These are phyloP conservation scores for Leptosomus discolor DNA, from an alignment of 2,113 vertebrate species.

Conservation along the genomic window DNA sequence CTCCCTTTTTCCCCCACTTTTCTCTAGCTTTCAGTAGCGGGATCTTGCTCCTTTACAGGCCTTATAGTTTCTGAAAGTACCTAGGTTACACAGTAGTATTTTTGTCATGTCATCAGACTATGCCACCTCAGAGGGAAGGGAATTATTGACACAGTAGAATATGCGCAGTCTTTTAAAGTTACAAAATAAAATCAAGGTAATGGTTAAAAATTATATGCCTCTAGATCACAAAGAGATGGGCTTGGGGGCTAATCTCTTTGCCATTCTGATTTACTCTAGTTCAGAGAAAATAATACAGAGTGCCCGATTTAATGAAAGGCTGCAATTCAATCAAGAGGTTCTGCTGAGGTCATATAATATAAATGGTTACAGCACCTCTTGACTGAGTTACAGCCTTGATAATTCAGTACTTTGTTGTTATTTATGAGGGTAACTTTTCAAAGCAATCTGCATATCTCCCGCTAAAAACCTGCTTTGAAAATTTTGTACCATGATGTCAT, in stretches of 20 bases:
- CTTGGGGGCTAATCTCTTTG: constrained; percentile 58
- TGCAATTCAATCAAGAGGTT: constrained; percentile 71
- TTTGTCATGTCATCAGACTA: constrained; percentile 19
- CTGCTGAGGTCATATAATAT: constrained; percentile 69
- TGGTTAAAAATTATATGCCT: constrained; percentile 48
- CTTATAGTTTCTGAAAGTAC: background rate
- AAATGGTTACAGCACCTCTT: constrained; percentile 66
- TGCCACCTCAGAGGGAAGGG: background rate
- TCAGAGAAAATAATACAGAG: constrained; percentile 57
- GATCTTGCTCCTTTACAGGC: constrained; percentile 1
- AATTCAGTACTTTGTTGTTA: constrained; percentile 72
- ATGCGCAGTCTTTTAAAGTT: constrained; percentile 27
- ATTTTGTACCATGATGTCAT: constrained; percentile 63
- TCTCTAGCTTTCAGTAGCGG: background rate
- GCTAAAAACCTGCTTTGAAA: constrained; percentile 66
- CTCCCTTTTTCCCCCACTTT: background rate
- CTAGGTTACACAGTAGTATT: constrained; percentile 13
- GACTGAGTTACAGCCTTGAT: constrained; percentile 68
- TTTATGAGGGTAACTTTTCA: constrained; percentile 72
- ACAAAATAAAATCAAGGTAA: constrained; percentile 47
- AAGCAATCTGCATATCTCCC: constrained; percentile 57
- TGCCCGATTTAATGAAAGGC: constrained; percentile 65
- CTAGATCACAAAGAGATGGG: constrained; percentile 45
- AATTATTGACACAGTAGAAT: background rate
- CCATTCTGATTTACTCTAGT: constrained; percentile 47